These are phyloP conservation scores for Daubentonia madagascariensis DNA, from an alignment of 2,113 vertebrate genomes.

Conservation along the genomic window DNA sequence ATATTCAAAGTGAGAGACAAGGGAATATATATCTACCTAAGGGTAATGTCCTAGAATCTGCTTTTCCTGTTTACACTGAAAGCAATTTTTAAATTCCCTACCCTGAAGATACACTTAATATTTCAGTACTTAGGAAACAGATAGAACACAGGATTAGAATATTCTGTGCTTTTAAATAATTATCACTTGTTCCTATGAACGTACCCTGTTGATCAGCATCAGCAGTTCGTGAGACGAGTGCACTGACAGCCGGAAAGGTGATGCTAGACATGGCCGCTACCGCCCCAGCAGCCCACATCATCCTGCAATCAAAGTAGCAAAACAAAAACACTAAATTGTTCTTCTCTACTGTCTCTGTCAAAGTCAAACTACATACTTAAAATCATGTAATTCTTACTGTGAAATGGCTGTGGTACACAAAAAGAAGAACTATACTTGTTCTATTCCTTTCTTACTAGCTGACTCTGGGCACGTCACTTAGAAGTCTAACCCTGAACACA, in stretches of 20 bases:
- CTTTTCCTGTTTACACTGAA: neutral
- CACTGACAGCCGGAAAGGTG: constrained; percentile 91
- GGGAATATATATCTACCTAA: neutral
- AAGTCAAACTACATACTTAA: neutral
- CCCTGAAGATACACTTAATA: neutral
- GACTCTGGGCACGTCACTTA: neutral
- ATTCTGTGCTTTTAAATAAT: neutral
- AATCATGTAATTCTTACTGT: neutral
- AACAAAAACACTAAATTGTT: neutral
- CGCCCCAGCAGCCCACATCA: constrained; percentile 93
- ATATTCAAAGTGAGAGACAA: neutral
- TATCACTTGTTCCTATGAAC: neutral
- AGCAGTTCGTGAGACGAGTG: constrained; percentile 89
- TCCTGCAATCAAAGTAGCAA: constrained; percentile 80
- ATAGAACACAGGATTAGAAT: neutral
- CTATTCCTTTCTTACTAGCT: neutral
- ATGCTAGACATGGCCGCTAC: constrained; percentile 94
- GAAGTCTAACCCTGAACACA: neutral
- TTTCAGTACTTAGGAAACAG: neutral
- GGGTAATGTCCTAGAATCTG: neutral
- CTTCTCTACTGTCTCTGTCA: neutral
- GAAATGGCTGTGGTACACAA: neutral
- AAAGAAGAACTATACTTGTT: neutral
- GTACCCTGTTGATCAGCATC: constrained; percentile 92
- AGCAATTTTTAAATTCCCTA: neutral